Conservation (phyloP, 2,113 vertebrate genomes). For the Xenus cinereus region DNA sequence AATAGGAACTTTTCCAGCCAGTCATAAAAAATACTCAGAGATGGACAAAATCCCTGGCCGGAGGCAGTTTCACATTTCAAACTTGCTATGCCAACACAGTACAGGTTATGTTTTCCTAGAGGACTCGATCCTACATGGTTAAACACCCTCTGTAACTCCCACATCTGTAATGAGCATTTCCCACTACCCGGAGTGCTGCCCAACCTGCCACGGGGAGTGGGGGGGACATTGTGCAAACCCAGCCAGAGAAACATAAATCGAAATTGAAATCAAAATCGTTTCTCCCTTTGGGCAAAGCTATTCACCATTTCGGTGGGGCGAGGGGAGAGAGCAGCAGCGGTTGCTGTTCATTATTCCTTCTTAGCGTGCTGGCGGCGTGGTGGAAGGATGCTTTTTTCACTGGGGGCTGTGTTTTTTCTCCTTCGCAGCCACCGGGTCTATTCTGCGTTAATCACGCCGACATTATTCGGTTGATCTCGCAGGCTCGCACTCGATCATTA, state of each 20-base stretch:
- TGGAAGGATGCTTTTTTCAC: slow-evolving; percentile 30
- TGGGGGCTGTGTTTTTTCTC: background rate
- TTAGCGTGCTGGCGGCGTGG: accelerated
- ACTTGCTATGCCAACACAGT: background rate
- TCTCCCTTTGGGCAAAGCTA: background rate
- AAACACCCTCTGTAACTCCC: background rate
- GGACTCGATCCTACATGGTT: background rate
- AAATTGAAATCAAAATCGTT: background rate
- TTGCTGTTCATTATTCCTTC: background rate
- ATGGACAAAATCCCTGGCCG: background rate
- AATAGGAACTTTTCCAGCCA: background rate
- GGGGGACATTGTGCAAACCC: background rate
- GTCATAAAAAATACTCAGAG: background rate
- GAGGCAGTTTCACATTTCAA: background rate
- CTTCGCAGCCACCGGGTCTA: background rate
- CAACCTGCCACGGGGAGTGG: accelerated
- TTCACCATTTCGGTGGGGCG: background rate
- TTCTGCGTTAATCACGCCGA: slow-evolving; percentile 52
- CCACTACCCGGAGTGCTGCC: background rate
- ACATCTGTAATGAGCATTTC: background rate
- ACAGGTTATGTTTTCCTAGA: background rate
- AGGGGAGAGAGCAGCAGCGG: background rate
- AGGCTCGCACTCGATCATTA: slow-evolving; percentile 63
- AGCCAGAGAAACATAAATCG: background rate
- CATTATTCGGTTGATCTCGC: slow-evolving; percentile 64